These are phyloP conservation scores for Macrophya alboannulata DNA, from an alignment of 2,888 invertebrate species.

Conservation along the genomic window DNA sequence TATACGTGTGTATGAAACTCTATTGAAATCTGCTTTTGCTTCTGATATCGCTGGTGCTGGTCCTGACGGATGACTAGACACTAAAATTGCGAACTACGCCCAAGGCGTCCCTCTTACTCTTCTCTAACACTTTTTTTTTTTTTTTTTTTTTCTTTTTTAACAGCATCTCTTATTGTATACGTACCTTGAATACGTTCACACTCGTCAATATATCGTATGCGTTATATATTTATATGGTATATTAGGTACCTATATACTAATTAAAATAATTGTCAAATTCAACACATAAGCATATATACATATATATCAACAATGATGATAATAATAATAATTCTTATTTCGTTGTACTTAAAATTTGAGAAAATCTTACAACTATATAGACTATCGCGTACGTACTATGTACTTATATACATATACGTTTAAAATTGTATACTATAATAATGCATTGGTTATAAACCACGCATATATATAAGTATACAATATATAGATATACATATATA, in stretches of 20 bases:
- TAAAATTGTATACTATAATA: no score
- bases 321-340: no score
- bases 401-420: no score
- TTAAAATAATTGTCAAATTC: no score
- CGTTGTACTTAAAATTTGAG: no score
- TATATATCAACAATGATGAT: no score
- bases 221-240: not conserved
- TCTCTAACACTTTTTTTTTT: not conserved
- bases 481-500: not conserved
- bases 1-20: not conserved
- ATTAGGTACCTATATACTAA: no score
- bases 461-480: not conserved
- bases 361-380: no score
- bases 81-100: constrained; percentile 13
- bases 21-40: not conserved
- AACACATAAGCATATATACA: no score
- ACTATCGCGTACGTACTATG: no score
- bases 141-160: not conserved
- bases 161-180: not conserved
- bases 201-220: not conserved
- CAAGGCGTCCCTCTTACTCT: constrained; percentile 17
- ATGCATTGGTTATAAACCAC: not conserved
- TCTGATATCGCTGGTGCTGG: not conserved
- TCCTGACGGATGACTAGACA: constrained; percentile 15
- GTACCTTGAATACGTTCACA: not conserved